These are phyloP conservation scores for Poeciliopsis presidionis DNA, from an alignment of 2,797 vertebrate genomes.

Conservation along the genomic window DNA sequence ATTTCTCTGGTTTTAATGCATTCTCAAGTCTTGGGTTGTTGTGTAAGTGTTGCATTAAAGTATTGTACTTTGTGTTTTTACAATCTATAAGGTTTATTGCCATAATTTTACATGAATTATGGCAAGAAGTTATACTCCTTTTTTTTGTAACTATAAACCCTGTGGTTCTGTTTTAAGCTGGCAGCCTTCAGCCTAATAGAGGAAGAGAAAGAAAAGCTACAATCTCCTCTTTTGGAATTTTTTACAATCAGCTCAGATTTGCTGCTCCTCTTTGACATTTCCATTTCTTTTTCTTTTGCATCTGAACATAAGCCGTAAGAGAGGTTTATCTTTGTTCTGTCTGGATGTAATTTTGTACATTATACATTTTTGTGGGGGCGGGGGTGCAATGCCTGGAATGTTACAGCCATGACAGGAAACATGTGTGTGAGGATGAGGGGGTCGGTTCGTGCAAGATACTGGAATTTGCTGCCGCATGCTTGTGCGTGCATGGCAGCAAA, in stretches of 20 bases:
- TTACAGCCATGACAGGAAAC: constrained; percentile 67
- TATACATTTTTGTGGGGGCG: constrained; percentile 39
- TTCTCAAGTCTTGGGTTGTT: neutral
- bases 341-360: constrained; percentile 19
- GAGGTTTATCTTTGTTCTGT: neutral
- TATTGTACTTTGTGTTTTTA: neutral
- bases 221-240: neutral
- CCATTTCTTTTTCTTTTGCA: neutral
- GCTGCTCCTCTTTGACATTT: neutral
- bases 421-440: constrained; percentile 65
- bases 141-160: neutral
- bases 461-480: constrained; percentile 51
- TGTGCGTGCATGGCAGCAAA: neutral
- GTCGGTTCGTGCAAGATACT: constrained; percentile 50
- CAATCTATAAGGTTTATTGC: neutral
- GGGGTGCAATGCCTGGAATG: constrained; percentile 63
- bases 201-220: neutral
- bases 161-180: neutral
- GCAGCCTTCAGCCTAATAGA: neutral
- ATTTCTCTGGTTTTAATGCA: neutral
- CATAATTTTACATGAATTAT: neutral
- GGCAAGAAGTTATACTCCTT: neutral
- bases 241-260: neutral
- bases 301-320: neutral
- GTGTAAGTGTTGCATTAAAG: neutral